A percentile compares a stretch with the other conserved stretches of the same genome.
These are phyloP conservation scores for Poeciliopsis turrubarensis DNA, from an alignment of 2,113 vertebrate genomes.

Conservation along the genomic window DNA sequence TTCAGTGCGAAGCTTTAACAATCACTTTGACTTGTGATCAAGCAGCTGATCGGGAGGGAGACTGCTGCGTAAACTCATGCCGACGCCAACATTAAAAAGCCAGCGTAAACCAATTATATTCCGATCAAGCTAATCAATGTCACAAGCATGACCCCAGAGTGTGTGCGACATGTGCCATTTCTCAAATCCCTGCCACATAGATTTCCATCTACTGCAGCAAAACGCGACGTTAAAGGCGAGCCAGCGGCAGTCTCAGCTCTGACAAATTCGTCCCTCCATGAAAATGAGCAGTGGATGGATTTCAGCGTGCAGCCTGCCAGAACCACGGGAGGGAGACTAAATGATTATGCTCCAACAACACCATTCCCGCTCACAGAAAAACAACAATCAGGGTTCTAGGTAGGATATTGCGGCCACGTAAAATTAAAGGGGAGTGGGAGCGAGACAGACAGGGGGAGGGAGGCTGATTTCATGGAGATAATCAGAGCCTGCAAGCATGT, in stretches of 20 bases:
- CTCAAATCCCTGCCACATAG: slow-evolving; percentile 29
- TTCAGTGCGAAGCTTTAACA: slow-evolving; percentile 6
- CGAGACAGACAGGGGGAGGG: slow-evolving; percentile 37
- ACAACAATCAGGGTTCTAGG: slow-evolving; percentile 66
- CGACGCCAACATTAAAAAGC: slow-evolving; percentile 51
- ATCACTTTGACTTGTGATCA: slow-evolving; percentile 9
- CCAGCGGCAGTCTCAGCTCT: slow-evolving; percentile 50
- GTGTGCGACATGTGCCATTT: slow-evolving; percentile 57
- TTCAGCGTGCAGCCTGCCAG: slow-evolving; percentile 63
- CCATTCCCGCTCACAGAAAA: slow-evolving; percentile 57
- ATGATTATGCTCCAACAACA: slow-evolving; percentile 73
- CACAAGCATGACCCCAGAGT: slow-evolving; percentile 58
- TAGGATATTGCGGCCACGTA: slow-evolving; percentile 50
- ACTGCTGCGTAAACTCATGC: slow-evolving; percentile 10
- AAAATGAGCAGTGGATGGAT: slow-evolving; percentile 68
- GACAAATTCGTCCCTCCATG: slow-evolving; percentile 57
- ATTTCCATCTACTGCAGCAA: slow-evolving; percentile 53
- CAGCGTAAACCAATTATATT: slow-evolving; percentile 56
- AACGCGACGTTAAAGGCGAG: slow-evolving; percentile 40
- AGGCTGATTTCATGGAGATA: slow-evolving; percentile 52
- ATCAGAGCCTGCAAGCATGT: slow-evolving; percentile 17
- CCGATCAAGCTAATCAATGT: slow-evolving; percentile 61
- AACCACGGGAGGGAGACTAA: slow-evolving; percentile 66
- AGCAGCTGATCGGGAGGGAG: slow-evolving; percentile 21
- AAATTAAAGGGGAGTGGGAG: slow-evolving; percentile 64